These are phyloP conservation scores for Platycnemis pennipes DNA, from an alignment of 2,888 invertebrate species.

Conservation along the genomic window DNA sequence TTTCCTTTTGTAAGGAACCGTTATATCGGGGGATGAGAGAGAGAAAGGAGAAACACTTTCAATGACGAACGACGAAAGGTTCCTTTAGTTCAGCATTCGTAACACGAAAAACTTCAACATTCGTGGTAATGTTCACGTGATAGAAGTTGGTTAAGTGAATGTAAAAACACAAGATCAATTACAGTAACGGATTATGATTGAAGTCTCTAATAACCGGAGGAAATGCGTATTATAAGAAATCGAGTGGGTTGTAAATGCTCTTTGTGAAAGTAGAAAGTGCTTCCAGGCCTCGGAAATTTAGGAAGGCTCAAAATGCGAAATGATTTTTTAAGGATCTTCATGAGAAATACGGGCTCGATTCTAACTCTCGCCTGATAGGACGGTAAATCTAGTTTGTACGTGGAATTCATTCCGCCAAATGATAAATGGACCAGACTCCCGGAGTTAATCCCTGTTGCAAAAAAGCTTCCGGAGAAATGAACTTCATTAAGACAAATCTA, in stretches of 20 bases:
- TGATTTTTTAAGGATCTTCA: not conserved
- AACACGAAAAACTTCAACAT: not conserved
- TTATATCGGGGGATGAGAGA: not conserved
- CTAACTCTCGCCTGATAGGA: not conserved
- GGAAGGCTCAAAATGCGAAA: not conserved
- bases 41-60: not conserved
- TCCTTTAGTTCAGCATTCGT: not conserved
- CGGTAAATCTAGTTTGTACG: not conserved
- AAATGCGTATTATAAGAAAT: too few relatives aligned
- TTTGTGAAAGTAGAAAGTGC: too few relatives aligned
- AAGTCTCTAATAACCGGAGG: too few relatives aligned
- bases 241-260: too few relatives aligned
- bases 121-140: too few relatives aligned
- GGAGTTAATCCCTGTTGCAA: not conserved
- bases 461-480: not conserved
- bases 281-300: not conserved
- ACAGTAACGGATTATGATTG: too few relatives aligned
- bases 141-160: too few relatives aligned
- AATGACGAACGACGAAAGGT: not conserved
- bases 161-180: too few relatives aligned
- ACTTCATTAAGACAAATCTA: not conserved
- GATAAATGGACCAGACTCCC: not conserved
- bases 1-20: not conserved
- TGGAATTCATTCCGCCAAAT: not conserved
- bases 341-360: not conserved